These are phyloP conservation scores for Chondrosia reniformis DNA, from an alignment of 37 sponge, comb jelly and placozoan species.

Conservation along the genomic window DNA sequence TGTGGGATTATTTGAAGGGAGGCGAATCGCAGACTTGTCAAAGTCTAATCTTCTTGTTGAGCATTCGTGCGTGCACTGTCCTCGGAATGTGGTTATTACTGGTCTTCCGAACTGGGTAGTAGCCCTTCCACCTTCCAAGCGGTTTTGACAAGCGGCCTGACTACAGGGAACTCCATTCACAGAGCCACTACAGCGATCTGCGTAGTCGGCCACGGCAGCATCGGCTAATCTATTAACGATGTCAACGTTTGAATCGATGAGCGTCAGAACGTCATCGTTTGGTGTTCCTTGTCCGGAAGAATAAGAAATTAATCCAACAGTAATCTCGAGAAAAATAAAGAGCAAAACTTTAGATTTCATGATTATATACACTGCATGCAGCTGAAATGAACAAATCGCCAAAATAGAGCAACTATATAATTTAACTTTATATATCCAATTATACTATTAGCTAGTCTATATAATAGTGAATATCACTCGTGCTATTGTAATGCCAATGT, in stretches of 20 bases:
- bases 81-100: neutral
- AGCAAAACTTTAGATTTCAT: no score
- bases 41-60: neutral
- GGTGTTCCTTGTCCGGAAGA: neutral
- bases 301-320: no score
- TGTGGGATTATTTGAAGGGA: neutral
- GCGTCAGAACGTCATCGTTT: neutral
- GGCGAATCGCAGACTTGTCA: neutral
- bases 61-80: constrained; percentile 1
- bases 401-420: no score
- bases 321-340: no score
- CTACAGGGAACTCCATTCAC: neutral
- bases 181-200: neutral
- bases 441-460: no score
- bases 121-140: no score
- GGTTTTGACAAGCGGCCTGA: neutral
- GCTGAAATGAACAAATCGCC: no score
- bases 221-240: neutral
- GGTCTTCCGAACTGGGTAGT: neutral
- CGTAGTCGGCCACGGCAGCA: neutral
- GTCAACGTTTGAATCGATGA: neutral
- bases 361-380: no score
- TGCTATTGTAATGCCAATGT: no score
- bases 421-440: no score
- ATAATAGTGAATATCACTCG: no score